These are phyloP conservation scores for Mesorhabditis spiculigera DNA, from an alignment of 2,888 invertebrate genomes.

Conservation along the genomic window DNA sequence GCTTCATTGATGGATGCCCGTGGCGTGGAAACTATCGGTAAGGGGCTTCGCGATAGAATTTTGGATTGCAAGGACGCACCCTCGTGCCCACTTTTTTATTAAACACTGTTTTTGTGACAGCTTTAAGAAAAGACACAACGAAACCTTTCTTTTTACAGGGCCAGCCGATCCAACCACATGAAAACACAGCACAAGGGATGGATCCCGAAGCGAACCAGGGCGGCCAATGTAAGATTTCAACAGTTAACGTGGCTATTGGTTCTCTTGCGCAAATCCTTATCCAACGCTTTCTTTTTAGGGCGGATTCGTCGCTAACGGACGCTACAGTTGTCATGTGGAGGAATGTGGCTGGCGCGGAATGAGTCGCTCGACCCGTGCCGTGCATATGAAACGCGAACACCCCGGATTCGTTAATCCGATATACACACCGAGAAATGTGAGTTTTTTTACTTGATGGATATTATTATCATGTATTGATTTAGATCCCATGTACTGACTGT, in stretches of 20 bases:
- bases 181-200: slow-evolving; percentile 23
- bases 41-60: not conserved
- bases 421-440: slow-evolving; percentile 19
- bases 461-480: not conserved
- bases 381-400: slow-evolving; percentile 34
- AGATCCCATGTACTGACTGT: slow-evolving; percentile 27
- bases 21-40: slow-evolving; percentile 14
- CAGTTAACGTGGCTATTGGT: not conserved
- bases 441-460: slow-evolving; percentile 6
- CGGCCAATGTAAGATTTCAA: slow-evolving; percentile 10
- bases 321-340: slow-evolving; percentile 31
- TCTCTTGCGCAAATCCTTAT: not conserved
- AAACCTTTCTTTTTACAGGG: slow-evolving; percentile 10
- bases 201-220: slow-evolving; percentile 16
- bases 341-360: slow-evolving; percentile 37
- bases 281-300: slow-evolving; percentile 11
- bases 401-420: slow-evolving; percentile 20
- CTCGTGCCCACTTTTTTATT: not conserved
- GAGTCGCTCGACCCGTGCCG: slow-evolving; percentile 30
- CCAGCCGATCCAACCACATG: slow-evolving; percentile 29
- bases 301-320: slow-evolving; percentile 28
- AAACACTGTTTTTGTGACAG: too few relatives aligned
- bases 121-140: too few relatives aligned
- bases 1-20: slow-evolving; percentile 9
- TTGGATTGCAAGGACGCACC: not conserved